Conservation (phyloP, 2,888 invertebrate species). For the Eupelmus urozonus region DNA sequence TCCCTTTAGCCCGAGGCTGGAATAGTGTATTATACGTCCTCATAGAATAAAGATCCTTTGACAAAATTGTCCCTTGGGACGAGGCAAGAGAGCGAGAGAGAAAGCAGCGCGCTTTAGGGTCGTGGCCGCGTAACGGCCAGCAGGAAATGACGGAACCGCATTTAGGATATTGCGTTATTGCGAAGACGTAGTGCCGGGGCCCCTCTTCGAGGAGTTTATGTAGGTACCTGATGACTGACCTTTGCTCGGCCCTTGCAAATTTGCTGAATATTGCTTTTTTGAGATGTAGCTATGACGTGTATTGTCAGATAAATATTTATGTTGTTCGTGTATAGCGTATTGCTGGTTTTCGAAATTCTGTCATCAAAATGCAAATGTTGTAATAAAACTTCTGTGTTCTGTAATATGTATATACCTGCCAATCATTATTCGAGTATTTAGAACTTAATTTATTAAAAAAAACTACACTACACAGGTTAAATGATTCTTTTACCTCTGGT, state of each 20-base stretch:
- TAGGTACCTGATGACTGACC: conserved; percentile 30
- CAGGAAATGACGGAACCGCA: conserved; percentile 77
- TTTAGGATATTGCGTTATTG: conserved; percentile 77
- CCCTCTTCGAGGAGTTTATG: conserved; percentile 32
- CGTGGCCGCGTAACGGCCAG: conserved; percentile 69
- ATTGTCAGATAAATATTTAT: too few species aligned
- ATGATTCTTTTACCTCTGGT: too few species aligned
- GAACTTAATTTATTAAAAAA: too few species aligned
- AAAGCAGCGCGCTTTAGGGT: conserved; percentile 68
- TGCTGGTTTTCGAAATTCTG: too few species aligned
- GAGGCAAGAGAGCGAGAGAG: conserved; percentile 40
- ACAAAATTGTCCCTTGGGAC: conserved; percentile 77
- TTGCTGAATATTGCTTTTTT: conserved; percentile 11
- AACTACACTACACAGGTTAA: too few species aligned
- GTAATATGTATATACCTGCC: too few species aligned
- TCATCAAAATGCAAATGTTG: too few species aligned
- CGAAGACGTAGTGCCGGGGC: conserved; percentile 61
- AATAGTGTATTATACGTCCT: conserved; percentile 75
- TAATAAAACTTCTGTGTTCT: too few species aligned
- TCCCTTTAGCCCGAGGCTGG: conserved; percentile 71
- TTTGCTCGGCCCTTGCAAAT: conserved; percentile 18
- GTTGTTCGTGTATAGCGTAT: too few species aligned
- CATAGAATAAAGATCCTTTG: conserved; percentile 77
- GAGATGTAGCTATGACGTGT: too few species aligned
- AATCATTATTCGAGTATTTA: too few species aligned